Evolutionary conservation across 2,888 invertebrate species (phyloP).

Genomic region (Cetonia aurata): DNA sequence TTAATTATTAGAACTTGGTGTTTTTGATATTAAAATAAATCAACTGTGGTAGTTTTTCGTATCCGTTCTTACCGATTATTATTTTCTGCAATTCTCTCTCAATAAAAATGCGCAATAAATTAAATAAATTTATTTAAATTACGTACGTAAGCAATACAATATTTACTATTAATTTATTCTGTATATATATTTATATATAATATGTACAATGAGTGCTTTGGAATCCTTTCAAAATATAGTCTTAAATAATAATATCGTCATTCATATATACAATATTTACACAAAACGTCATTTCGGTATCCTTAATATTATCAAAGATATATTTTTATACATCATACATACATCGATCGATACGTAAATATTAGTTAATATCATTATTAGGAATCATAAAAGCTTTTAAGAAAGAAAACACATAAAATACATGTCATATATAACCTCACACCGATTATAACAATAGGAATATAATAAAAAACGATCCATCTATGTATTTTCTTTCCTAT

Average conservation of each 20-base stretch:
- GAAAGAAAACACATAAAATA: slow-evolving; percentile 41
- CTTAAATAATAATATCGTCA: slow-evolving; percentile 52
- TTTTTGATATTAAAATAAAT: too few relatives aligned
- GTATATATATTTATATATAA: background rate
- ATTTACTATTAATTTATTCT: background rate
- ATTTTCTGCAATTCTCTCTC: background rate
- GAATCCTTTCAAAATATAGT: slow-evolving; percentile 64
- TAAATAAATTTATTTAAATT: slow-evolving; percentile 63
- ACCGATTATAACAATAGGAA: background rate
- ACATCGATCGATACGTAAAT: background rate
- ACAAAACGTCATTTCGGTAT: slow-evolving; percentile 34
- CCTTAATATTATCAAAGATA: too few relatives aligned
- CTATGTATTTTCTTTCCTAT: slow-evolving; percentile 41
- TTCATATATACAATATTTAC: slow-evolving; percentile 54
- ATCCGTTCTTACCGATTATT: too few relatives aligned
- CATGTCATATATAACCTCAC: background rate
- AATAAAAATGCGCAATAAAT: slow-evolving; percentile 52
- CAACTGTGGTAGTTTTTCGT: too few relatives aligned
- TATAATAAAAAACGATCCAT: slow-evolving; percentile 10
- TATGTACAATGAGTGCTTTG: slow-evolving; percentile 60
- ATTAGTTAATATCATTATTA: slow-evolving; percentile 45
- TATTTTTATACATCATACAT: too few relatives aligned
- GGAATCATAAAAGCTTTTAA: slow-evolving; percentile 52
- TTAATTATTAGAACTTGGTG: too few relatives aligned
- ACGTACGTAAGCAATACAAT: slow-evolving; percentile 62